These are phyloP conservation scores for Sebastiscus albofasciatus DNA, from an alignment of 2,797 vertebrate species.

Conservation along the genomic window DNA sequence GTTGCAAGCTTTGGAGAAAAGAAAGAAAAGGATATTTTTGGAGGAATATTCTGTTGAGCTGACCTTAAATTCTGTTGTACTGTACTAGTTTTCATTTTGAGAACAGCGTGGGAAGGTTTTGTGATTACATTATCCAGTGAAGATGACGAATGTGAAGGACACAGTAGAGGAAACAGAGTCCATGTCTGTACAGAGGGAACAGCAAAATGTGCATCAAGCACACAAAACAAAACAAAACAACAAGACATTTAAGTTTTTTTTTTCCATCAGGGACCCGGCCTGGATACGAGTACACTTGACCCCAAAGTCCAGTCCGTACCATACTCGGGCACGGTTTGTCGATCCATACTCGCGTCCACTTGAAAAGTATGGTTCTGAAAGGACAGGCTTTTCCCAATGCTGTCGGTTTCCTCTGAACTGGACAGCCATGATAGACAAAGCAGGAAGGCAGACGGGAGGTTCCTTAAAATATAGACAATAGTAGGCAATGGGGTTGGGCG, in stretches of 20 bases:
- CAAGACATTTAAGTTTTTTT: not conserved
- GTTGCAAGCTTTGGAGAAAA: not conserved
- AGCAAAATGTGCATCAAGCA: not conserved
- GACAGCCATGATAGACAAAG: too few relatives aligned
- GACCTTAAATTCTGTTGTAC: not conserved
- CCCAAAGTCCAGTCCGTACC: too few relatives aligned
- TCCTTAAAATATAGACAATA: too few relatives aligned
- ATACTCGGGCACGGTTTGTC: too few relatives aligned
- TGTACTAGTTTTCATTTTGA: not conserved
- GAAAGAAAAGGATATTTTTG: not conserved
- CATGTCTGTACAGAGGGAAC: not conserved
- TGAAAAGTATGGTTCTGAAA: too few relatives aligned
- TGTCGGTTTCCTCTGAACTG: too few relatives aligned
- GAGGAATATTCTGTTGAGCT: not conserved
- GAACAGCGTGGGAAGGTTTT: not conserved
- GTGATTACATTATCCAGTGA: not conserved
- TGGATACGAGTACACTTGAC: too few relatives aligned
- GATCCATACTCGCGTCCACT: too few relatives aligned
- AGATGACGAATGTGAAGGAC: not conserved
- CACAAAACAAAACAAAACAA: not conserved
- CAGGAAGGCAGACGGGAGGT: too few relatives aligned
- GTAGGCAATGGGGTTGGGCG: too few relatives aligned
- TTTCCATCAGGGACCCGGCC: too few relatives aligned
- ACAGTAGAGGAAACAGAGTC: not conserved
- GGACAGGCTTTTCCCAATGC: too few relatives aligned